Conservation (phyloP, 2,797 vertebrate species). For the Pangasius macronema region DNA sequence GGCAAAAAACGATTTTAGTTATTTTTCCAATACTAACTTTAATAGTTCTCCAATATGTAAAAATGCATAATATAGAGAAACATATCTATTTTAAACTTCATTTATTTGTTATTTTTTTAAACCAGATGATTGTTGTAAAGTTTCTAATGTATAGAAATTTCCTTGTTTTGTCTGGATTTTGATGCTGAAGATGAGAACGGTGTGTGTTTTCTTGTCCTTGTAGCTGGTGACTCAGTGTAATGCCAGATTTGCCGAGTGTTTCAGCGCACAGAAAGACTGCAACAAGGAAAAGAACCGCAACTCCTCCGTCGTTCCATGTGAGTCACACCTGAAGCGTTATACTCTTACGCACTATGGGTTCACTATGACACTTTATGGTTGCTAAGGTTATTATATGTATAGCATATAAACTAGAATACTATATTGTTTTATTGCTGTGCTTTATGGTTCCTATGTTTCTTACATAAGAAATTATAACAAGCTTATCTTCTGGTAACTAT, state of each 20-base stretch:
- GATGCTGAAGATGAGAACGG: background rate
- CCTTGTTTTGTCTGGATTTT: background rate
- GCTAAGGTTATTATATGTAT: constrained; percentile 3
- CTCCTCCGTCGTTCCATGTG: constrained; percentile 93
- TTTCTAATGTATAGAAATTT: background rate
- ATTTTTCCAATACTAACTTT: background rate
- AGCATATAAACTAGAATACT: background rate
- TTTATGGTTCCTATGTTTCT: background rate
- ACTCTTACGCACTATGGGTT: background rate
- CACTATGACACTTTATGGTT: background rate
- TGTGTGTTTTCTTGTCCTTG: background rate
- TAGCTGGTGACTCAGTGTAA: constrained; percentile 92
- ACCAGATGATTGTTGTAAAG: background rate
- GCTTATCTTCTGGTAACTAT: background rate
- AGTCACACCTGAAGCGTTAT: constrained; percentile 61
- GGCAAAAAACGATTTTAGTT: background rate
- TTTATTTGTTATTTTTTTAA: background rate
- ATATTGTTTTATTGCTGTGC: background rate
- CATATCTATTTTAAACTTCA: background rate
- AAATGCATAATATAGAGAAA: background rate
- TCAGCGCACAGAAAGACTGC: constrained; percentile 92
- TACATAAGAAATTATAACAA: background rate
- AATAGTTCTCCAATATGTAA: background rate
- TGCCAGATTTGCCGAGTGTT: constrained; percentile 87
- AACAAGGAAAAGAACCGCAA: constrained; percentile 97